Evolutionary conservation across 2,797 vertebrate species (phyloP).

Genomic region (Setipinna tenuifilis): DNA sequence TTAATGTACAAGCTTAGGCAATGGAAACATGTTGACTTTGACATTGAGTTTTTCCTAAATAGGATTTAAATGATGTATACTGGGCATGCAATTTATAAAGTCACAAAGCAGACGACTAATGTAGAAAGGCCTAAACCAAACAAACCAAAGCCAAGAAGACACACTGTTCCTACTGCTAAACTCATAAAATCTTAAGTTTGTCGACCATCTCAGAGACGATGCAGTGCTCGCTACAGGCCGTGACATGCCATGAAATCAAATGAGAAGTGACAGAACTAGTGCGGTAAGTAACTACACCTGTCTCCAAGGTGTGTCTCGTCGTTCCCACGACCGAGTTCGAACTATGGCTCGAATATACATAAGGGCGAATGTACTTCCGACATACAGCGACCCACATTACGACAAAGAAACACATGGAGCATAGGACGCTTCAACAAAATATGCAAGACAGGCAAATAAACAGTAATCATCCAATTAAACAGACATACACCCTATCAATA

Average conservation of each 20-base stretch:
- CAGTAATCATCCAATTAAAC: not conserved
- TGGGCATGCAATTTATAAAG: no score
- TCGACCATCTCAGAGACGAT: not conserved
- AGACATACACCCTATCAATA: not conserved
- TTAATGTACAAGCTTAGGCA: not conserved
- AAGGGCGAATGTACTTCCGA: not conserved
- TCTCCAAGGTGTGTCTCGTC: not conserved
- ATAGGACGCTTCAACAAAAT: not conserved
- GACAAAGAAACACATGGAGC: not conserved
- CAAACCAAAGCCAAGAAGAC: no score
- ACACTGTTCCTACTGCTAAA: not conserved
- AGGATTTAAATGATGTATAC: no score
- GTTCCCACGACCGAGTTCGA: not conserved
- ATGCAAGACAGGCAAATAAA: not conserved
- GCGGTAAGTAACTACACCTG: not conserved
- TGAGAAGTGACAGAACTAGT: not conserved
- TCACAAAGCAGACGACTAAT: no score
- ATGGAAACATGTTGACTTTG: no score
- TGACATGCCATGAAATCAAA: not conserved
- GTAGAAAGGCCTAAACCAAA: no score
- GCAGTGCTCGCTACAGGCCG: not conserved
- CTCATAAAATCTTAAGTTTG: not conserved
- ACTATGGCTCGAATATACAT: not conserved
- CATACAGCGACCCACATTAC: not conserved
- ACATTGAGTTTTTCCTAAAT: no score